These are phyloP conservation scores for Ophioninae sp. DNA, from an alignment of 2,888 invertebrate species.

Conservation along the genomic window DNA sequence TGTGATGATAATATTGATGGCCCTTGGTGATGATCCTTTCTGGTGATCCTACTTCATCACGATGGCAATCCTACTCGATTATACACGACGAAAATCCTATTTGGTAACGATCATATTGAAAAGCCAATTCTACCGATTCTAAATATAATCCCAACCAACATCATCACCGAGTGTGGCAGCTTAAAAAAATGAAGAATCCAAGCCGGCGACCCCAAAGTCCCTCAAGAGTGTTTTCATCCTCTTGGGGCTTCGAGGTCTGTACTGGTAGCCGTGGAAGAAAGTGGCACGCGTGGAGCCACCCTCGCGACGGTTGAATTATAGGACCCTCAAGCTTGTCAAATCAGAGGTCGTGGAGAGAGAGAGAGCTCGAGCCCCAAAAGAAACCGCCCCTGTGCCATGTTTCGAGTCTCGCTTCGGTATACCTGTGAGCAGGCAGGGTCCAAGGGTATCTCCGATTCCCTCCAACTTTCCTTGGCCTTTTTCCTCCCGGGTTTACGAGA, in stretches of 20 bases:
- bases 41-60: neutral
- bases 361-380: conserved; percentile 46
- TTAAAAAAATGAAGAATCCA: conserved; percentile 20
- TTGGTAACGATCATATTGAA: too few species aligned
- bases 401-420: conserved; percentile 34
- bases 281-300: conserved; percentile 47
- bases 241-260: neutral
- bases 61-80: too few species aligned
- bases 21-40: neutral
- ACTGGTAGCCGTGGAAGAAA: conserved; percentile 30
- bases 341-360: conserved; percentile 69
- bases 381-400: conserved; percentile 35
- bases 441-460: conserved; percentile 37
- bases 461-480: conserved; percentile 18
- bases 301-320: conserved; percentile 70
- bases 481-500: conserved; percentile 17
- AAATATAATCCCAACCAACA: neutral
- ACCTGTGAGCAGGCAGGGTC: conserved; percentile 51
- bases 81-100: too few species aligned
- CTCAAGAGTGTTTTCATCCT: conserved; percentile 21
- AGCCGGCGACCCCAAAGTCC: conserved; percentile 17
- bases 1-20: neutral
- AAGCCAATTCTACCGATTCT: conserved; percentile 3
- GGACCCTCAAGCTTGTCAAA: conserved; percentile 71
- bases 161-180: neutral